These are phyloP conservation scores for Anthonomus grandis DNA, from an alignment of 1,140 invertebrate species.

Conservation along the genomic window DNA sequence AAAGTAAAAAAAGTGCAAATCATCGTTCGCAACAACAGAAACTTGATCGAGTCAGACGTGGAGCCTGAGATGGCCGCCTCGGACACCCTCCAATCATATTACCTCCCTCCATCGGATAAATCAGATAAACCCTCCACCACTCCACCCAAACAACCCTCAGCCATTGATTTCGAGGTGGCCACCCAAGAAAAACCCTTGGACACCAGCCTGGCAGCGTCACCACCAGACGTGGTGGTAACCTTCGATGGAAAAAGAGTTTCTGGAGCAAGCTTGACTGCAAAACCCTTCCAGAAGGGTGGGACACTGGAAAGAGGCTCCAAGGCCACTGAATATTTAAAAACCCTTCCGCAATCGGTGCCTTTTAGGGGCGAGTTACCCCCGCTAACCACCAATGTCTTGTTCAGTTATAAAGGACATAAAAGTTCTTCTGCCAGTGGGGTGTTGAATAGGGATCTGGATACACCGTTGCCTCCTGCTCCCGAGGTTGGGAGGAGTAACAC, in stretches of 20 bases:
- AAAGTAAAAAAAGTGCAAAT: slow-evolving; percentile 31
- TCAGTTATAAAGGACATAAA: slow-evolving; percentile 41
- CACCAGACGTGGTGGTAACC: slow-evolving; percentile 58
- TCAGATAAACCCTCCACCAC: slow-evolving; percentile 42
- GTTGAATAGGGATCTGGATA: slow-evolving; percentile 40
- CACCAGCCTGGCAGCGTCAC: slow-evolving; percentile 44
- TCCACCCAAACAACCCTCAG: slow-evolving; percentile 27
- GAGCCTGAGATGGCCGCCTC: slow-evolving; percentile 61
- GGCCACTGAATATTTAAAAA: slow-evolving; percentile 57
- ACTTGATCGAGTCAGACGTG: slow-evolving; percentile 11
- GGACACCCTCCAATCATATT: slow-evolving; percentile 64
- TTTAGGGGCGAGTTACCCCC: slow-evolving; percentile 69
- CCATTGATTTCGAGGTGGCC: slow-evolving; percentile 41
- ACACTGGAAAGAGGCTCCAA: slow-evolving; percentile 53
- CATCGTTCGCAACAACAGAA: slow-evolving; percentile 22
- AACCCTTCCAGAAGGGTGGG: slow-evolving; percentile 50
- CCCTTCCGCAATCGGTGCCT: slow-evolving; percentile 66
- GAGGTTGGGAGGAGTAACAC: slow-evolving; percentile 6
- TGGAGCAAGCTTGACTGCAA: slow-evolving; percentile 58
- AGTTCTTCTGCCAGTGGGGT: slow-evolving; percentile 26
- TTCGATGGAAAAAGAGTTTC: slow-evolving; percentile 71
- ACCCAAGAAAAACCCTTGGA: slow-evolving; percentile 28
- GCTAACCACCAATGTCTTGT: slow-evolving; percentile 45
- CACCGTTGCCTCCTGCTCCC: slow-evolving; percentile 27
- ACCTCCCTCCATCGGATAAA: slow-evolving; percentile 57